These are phyloP conservation scores for Sebastes minor DNA, from an alignment of 2,797 vertebrate species.

Conservation along the genomic window DNA sequence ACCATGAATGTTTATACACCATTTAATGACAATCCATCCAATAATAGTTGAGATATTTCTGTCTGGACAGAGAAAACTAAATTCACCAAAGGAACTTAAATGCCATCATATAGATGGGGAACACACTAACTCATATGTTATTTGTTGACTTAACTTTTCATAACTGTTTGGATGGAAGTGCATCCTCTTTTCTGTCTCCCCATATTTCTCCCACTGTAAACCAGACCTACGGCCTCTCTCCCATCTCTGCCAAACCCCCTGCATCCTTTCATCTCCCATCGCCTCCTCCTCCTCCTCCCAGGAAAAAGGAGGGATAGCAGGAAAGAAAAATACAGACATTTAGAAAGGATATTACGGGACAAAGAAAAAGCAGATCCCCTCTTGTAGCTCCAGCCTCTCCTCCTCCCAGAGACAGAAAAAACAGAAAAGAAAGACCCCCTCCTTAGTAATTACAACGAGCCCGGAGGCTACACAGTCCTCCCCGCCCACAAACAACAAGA, in stretches of 20 bases:
- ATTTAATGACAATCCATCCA: not conserved
- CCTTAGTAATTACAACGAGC: constrained; percentile 64
- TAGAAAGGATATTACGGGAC: constrained; percentile 16
- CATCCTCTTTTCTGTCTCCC: not conserved
- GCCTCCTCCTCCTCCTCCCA: not conserved
- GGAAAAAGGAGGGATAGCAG: not conserved
- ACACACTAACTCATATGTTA: not conserved
- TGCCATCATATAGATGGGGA: not conserved
- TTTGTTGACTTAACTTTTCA: not conserved
- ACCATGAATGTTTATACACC: too few species aligned
- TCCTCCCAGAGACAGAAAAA: constrained; percentile 17
- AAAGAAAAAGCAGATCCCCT: constrained; percentile 37
- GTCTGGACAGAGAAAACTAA: not conserved
- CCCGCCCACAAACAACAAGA: constrained; percentile 71
- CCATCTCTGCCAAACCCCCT: not conserved
- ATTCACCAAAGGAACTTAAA: not conserved
- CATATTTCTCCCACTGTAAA: constrained; percentile 18
- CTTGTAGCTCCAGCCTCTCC: constrained; percentile 11
- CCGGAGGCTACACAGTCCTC: constrained; percentile 60
- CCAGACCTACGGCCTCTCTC: not conserved
- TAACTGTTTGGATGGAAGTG: not conserved
- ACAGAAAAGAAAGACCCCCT: constrained; percentile 24
- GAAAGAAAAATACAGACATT: constrained; percentile 19
- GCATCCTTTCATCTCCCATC: constrained; percentile 26
- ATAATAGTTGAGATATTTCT: not conserved